Evolutionary conservation across 1,140 invertebrate genomes (phyloP).

Genomic region (Drosophila sucinea): DNA sequence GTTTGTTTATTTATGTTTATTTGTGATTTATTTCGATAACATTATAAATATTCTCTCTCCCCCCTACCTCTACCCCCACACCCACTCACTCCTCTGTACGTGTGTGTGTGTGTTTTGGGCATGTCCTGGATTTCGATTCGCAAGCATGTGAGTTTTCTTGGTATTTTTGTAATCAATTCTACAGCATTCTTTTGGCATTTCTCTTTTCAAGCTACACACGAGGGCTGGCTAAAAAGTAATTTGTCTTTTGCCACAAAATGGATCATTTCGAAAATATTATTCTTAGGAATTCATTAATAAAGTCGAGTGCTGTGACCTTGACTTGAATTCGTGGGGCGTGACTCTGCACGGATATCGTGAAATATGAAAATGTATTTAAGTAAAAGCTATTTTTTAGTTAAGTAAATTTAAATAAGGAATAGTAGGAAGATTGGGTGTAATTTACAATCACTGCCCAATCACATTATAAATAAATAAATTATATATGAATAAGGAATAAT

Average conservation of each 20-base stretch:
- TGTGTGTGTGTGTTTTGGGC: slow-evolving; percentile 4
- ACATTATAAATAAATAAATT: no score
- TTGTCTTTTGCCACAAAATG: background rate
- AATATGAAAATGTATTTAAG: no score
- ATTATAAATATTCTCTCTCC: slow-evolving; percentile 66
- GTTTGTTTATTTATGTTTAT: slow-evolving; percentile 81
- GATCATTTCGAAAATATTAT: background rate
- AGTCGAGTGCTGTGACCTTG: no score
- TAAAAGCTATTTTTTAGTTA: no score
- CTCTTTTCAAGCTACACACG: background rate
- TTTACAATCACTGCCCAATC: no score
- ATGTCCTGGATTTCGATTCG: slow-evolving; percentile 5
- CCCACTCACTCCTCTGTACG: background rate
- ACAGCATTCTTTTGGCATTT: background rate
- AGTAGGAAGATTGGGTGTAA: no score
- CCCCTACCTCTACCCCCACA: slow-evolving; percentile 16
- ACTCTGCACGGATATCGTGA: no score
- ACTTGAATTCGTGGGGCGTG: no score
- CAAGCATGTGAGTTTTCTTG: slow-evolving; percentile 11
- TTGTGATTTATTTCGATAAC: slow-evolving; percentile 82
- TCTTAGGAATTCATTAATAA: no score
- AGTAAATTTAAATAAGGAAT: no score
- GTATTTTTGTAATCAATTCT: slow-evolving; percentile 18
- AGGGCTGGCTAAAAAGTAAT: slow-evolving; percentile 1
- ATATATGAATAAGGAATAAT: no score